These are phyloP conservation scores for Oriolus oriolus DNA, from an alignment of 2,113 vertebrate genomes.

Conservation along the genomic window DNA sequence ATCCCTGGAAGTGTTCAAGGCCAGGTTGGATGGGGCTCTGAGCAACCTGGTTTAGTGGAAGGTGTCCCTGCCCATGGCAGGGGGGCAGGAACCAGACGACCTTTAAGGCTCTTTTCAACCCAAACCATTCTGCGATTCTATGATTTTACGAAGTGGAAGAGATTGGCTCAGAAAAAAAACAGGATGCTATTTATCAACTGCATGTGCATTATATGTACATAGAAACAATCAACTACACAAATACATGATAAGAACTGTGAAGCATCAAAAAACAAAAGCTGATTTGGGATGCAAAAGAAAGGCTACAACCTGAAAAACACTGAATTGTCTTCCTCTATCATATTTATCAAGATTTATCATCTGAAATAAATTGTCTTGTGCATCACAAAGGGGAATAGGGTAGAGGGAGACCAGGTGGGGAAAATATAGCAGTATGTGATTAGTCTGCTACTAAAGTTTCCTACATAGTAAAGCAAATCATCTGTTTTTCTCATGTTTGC, in stretches of 20 bases:
- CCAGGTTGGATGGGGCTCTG: not conserved
- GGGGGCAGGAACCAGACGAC: not conserved
- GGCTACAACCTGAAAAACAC: not conserved
- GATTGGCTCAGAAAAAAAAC: not conserved
- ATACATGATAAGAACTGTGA: not conserved
- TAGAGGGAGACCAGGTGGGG: not conserved
- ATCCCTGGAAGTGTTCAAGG: not conserved
- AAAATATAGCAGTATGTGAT: not conserved
- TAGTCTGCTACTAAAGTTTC: not conserved
- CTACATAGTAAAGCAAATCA: not conserved
- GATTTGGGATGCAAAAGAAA: not conserved
- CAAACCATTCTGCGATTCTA: not conserved
- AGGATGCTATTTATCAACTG: not conserved
- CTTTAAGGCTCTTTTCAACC: not conserved
- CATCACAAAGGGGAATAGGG: not conserved
- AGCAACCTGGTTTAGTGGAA: not conserved
- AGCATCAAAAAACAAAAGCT: not conserved
- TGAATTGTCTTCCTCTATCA: not conserved
- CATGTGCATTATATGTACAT: accelerated
- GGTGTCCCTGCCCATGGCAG: not conserved
- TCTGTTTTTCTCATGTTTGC: not conserved
- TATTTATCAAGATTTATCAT: not conserved
- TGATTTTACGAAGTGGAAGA: not conserved
- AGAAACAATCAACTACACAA: not conserved
- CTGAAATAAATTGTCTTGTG: not conserved